phyloP scores from a whole-genome alignment of 1,140 invertebrate genomes.

The Trissolcus basalis region DNA sequence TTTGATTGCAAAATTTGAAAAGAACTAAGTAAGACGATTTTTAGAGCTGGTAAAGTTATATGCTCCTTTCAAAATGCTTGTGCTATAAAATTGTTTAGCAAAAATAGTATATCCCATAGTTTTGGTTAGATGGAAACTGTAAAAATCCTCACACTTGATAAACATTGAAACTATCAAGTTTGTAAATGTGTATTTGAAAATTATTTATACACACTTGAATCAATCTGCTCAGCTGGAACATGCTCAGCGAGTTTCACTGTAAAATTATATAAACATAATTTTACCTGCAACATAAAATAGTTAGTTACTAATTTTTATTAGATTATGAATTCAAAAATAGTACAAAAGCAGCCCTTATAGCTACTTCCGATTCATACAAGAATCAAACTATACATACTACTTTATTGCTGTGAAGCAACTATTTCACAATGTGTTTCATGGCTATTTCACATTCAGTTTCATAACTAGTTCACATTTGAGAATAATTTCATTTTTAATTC shows the following conservation, averaged over 20 bases:
- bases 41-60: background rate
- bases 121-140: conserved; percentile 4
- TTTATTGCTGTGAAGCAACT: no score
- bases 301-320: no score
- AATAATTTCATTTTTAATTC: no score
- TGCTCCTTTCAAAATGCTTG: background rate
- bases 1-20: no score
- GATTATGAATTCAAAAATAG: no score
- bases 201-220: conserved; percentile 3
- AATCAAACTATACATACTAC: no score
- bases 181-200: conserved; percentile 26
- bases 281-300: background rate
- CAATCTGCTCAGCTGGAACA: conserved; percentile 18
- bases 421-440: no score
- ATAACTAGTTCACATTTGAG: no score
- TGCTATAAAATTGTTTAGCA: conserved; percentile 28
- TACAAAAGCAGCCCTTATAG: no score
- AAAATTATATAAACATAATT: conserved; percentile 9
- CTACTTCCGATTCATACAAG: no score
- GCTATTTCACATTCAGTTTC: no score
- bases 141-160: conserved; percentile 12
- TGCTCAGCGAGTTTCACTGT: conserved; percentile 10
- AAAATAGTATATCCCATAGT: conserved; percentile 14
- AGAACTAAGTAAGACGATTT: no score
- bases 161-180: conserved; percentile 23